Evolutionary conservation across 2,113 vertebrate genomes (phyloP).

Genomic region (Platysternon megacephalum): DNA sequence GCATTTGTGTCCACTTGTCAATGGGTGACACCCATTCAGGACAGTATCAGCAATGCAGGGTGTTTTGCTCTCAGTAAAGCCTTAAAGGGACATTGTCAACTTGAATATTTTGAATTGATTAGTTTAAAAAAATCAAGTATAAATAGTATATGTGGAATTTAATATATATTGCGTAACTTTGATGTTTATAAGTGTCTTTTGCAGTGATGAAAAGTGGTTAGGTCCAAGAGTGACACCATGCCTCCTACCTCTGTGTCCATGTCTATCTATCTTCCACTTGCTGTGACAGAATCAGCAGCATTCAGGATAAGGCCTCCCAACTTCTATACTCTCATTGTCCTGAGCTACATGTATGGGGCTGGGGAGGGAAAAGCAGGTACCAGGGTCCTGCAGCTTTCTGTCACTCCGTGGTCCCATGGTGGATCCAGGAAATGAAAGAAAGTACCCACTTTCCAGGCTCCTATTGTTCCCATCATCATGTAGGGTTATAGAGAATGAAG

Average conservation of each 20-base stretch:
- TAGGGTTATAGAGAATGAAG: not conserved
- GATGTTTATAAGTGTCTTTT: not conserved
- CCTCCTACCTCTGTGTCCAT: not conserved
- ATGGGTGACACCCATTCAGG: not conserved
- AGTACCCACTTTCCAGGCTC: not conserved
- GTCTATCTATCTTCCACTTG: not conserved
- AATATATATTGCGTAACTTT: not conserved
- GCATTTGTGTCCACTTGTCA: not conserved
- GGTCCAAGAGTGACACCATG: not conserved
- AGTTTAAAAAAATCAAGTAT: too few species aligned
- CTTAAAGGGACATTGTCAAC: too few species aligned
- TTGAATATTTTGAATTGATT: too few species aligned
- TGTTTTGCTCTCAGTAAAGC: too few species aligned
- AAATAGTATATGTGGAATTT: too few species aligned
- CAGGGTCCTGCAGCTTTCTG: too few species aligned
- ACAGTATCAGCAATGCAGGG: not conserved
- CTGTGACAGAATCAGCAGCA: not conserved
- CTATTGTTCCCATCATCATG: not conserved
- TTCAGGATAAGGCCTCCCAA: not conserved
- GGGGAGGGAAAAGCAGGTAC: not conserved
- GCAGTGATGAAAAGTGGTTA: not conserved
- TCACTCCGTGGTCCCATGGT: fast-evolving
- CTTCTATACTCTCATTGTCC: not conserved
- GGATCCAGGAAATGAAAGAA: not conserved
- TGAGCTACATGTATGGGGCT: not conserved